Conservation (phyloP, 2,797 vertebrate genomes). For the Kryptopterus vitreolus region DNA sequence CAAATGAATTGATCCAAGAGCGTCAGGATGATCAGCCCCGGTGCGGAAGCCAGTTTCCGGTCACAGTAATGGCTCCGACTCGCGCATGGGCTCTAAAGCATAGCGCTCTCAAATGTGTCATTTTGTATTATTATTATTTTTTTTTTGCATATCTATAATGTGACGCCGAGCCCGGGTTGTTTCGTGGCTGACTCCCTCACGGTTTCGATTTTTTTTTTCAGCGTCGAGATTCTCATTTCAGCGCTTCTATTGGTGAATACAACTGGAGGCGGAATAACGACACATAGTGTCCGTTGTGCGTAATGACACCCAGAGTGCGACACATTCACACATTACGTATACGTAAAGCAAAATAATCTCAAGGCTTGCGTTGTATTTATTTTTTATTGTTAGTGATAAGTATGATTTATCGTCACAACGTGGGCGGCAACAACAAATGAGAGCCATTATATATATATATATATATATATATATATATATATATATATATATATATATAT, state of each 20-base stretch:
- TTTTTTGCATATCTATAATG: not conserved
- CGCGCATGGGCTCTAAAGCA: conserved; percentile 9
- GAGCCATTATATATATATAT: not conserved
- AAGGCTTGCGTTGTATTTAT: too few relatives aligned
- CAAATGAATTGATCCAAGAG: conserved; percentile 39
- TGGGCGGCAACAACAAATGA: not conserved
- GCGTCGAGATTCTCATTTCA: conserved; percentile 41
- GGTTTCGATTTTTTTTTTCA: conserved; percentile 11
- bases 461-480: too few relatives aligned
- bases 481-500: too few relatives aligned
- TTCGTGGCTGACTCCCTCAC: conserved; percentile 40
- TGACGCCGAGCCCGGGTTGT: conserved; percentile 32
- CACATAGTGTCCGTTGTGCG: conserved; percentile 40
- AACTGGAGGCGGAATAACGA: not conserved
- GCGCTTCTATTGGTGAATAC: conserved; percentile 33
- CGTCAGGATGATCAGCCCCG: conserved; percentile 23
- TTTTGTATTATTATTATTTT: too few relatives aligned
- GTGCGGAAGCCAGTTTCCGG: conserved; percentile 35
- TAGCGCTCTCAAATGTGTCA: not conserved
- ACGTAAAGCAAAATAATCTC: too few relatives aligned
- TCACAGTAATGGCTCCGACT: not conserved
- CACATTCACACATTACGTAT: too few relatives aligned
- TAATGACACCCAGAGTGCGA: conserved; percentile 2
- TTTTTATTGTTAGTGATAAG: not conserved
- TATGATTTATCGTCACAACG: not conserved